These are phyloP conservation scores for Melangyna quadrimaculata DNA, from an alignment of 2,888 invertebrate genomes.

Conservation along the genomic window DNA sequence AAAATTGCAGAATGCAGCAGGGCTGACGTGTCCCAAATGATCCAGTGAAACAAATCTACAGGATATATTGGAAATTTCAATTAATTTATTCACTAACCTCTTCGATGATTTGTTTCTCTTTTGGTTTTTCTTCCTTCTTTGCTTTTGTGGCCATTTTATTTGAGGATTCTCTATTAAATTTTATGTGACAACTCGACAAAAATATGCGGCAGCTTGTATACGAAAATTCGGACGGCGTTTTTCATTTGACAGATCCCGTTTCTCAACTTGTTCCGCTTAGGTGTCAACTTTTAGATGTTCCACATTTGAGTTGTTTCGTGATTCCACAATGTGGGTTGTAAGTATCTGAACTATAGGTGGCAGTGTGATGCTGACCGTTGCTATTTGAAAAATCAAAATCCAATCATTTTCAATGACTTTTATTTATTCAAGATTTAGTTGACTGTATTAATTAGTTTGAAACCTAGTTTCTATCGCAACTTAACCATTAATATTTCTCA, in stretches of 20 bases:
- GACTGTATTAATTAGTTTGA: too few species aligned
- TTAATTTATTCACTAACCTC: conserved; percentile 26
- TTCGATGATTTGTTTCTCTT: conserved; percentile 65
- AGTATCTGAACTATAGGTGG: conserved; percentile 13
- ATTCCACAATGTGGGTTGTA: neutral
- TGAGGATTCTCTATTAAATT: conserved; percentile 24
- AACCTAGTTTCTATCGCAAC: too few species aligned
- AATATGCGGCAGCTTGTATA: conserved; percentile 32
- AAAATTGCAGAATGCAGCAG: neutral
- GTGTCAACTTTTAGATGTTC: conserved; percentile 17
- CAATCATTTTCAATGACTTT: too few species aligned
- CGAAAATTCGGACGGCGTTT: conserved; percentile 21
- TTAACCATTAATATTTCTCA: too few species aligned
- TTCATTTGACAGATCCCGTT: conserved; percentile 33
- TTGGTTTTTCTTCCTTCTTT: conserved; percentile 72
- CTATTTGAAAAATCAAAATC: neutral
- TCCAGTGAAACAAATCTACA: neutral
- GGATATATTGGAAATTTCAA: neutral
- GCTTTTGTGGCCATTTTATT: conserved; percentile 72
- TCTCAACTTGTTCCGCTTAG: conserved; percentile 36
- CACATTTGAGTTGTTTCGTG: neutral
- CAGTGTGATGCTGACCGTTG: neutral
- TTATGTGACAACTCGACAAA: conserved; percentile 67
- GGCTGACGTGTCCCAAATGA: conserved; percentile 63
- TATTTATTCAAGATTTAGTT: too few species aligned